Evolutionary conservation across 1,140 invertebrate species (phyloP), one percentile per base, ranked within the genome.

Genomic region (Macrobrachium rosenbergii): DNA sequence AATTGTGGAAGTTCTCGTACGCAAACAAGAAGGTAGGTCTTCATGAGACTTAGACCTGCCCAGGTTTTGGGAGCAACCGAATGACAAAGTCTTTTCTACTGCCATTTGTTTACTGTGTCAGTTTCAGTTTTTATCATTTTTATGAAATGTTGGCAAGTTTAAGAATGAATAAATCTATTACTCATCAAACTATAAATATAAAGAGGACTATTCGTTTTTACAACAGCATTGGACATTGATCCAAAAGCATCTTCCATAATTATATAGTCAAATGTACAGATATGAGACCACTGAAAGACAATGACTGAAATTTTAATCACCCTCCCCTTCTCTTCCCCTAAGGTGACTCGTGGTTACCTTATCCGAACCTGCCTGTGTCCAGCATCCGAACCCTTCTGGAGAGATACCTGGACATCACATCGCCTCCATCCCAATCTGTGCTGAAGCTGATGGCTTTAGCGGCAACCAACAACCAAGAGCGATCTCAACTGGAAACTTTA

Each of bases 341-440:
- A 79, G 94, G 95, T 59, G 97, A 96, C 92, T 95, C 94, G 67
- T 99, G 97, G 97, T 94, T 95, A 88, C 93, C 94, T n/a, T 96
- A 98, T 91, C 96, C 97, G 89, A 94, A 95, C 90, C 94, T 98
- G 76, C 96, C 97, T 28, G 92, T 94, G 0, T 95, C 96, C 90
- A 95, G 95, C 0, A 91, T 98, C 8, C 92, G 95, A 73, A 95
- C 95, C 82, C 92, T 98, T 2, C 94, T 99, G 84, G 95, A 95
- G 3, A 93, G 96, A 90, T 98, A 97, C 92, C 92, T 99, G 78
- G 98, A 99, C 90, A 95, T 99, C 43, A 98, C 97, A 0, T 98
- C 96, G 7, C 97, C 98, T 14, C 97, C 97, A 11, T 95, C 96
- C 0, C 96, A 97, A 37, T 96, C 97, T 91, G 92, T 99, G 23